These are phyloP conservation scores for Cryptocephalus moraei DNA, from an alignment of 2,888 invertebrate species.

Conservation along the genomic window DNA sequence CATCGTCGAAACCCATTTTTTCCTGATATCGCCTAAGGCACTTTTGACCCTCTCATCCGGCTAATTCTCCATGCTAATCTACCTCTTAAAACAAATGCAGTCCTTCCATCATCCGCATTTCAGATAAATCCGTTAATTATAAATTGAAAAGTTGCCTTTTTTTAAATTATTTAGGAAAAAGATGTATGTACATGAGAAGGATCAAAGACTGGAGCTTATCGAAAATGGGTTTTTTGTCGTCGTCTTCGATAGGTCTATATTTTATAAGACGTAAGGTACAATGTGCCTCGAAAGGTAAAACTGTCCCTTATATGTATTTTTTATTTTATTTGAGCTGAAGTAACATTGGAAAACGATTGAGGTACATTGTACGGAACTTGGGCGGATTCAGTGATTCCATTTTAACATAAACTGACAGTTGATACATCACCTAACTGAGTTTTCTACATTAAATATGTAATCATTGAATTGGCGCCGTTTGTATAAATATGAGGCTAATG, in stretches of 20 bases:
- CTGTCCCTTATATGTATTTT: not conserved
- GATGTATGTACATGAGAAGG: conserved; percentile 13
- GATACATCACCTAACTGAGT: too few relatives aligned
- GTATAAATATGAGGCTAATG: conserved; percentile 30
- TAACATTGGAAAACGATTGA: too few relatives aligned
- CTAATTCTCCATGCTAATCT: too few relatives aligned
- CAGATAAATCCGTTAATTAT: conserved; percentile 20
- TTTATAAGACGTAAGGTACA: conserved; percentile 16
- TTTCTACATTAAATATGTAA: not conserved
- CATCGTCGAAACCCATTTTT: too few relatives aligned
- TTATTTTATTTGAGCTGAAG: not conserved
- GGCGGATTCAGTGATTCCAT: too few relatives aligned
- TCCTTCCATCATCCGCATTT: not conserved
- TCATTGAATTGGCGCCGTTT: not conserved
- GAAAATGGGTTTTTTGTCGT: conserved; percentile 11
- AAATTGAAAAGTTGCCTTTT: conserved; percentile 19
- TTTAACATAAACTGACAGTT: too few relatives aligned
- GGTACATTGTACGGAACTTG: too few relatives aligned
- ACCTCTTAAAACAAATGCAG: too few relatives aligned
- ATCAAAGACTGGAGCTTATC: conserved; percentile 28
- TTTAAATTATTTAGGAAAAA: conserved; percentile 4
- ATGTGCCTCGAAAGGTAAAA: conserved; percentile 1
- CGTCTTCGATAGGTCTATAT: conserved; percentile 12
- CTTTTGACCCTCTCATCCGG: too few relatives aligned
- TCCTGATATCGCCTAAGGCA: too few relatives aligned